Conservation (phyloP, 2,113 vertebrate genomes). For the Zingel zingel region DNA sequence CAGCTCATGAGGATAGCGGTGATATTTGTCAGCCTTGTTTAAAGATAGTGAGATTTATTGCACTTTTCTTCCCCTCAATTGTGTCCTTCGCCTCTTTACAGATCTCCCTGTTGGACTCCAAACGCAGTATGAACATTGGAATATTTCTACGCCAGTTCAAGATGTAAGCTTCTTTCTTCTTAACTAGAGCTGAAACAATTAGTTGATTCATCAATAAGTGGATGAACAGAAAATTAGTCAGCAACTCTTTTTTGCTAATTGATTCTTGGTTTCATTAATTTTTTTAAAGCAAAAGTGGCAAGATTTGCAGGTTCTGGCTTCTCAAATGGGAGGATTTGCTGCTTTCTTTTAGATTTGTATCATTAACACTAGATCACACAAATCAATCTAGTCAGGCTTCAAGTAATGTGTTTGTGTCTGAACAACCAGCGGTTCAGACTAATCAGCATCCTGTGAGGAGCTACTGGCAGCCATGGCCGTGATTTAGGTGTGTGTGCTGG, state of each 20-base stretch:
- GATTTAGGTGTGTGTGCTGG: too few relatives aligned
- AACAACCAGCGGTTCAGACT: too few relatives aligned
- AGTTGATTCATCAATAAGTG: too few relatives aligned
- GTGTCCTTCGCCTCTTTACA: conserved; percentile 52
- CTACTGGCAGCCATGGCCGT: too few relatives aligned
- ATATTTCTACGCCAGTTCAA: conserved; percentile 90
- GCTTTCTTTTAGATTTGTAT: neutral
- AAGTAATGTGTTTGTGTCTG: too few relatives aligned
- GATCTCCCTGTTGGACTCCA: conserved; percentile 87
- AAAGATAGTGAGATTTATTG: neutral
- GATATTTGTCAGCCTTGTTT: neutral
- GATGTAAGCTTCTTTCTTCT: conserved; percentile 79
- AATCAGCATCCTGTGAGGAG: too few relatives aligned
- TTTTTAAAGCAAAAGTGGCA: too few relatives aligned
- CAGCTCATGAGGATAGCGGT: neutral
- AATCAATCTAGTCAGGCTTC: too few relatives aligned
- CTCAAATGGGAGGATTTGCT: neutral
- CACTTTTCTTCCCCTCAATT: neutral
- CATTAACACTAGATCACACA: too few relatives aligned
- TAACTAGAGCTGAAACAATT: neutral
- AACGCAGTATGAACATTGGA: conserved; percentile 88
- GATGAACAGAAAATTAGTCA: too few relatives aligned
- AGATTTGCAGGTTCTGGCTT: neutral
- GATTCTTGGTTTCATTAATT: too few relatives aligned
- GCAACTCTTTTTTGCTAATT: too few relatives aligned